Percentiles rank a stretch among this genome's conserved stretches.
These are phyloP conservation scores for Craseonycteris thonglongyai DNA, from an alignment of 2,113 vertebrate genomes.

Conservation along the genomic window DNA sequence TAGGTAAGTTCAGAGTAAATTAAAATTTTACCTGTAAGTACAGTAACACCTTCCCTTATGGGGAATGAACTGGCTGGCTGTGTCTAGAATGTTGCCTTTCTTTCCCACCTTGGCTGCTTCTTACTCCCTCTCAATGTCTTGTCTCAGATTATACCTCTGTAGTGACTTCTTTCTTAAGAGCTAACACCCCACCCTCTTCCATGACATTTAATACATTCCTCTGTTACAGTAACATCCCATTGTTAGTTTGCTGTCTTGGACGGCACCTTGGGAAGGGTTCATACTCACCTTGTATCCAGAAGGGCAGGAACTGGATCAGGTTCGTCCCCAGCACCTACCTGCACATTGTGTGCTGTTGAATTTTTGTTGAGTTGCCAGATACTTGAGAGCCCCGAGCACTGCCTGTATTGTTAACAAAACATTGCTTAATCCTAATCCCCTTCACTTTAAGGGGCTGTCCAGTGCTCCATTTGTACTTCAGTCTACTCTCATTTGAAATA, in stretches of 20 bases:
- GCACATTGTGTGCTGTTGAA: neutral
- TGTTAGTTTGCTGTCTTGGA: neutral
- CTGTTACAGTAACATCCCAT: neutral
- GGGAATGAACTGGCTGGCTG: neutral
- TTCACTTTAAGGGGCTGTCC: neutral
- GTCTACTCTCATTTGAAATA: neutral
- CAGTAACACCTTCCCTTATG: too few relatives aligned
- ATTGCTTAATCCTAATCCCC: neutral
- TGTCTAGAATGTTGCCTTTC: neutral
- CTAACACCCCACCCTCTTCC: neutral
- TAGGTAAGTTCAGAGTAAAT: slow-evolving; percentile 78
- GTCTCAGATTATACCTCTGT: neutral
- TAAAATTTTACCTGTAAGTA: neutral
- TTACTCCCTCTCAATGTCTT: neutral
- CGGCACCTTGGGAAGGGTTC: neutral
- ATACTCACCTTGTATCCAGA: neutral
- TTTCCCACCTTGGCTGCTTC: neutral
- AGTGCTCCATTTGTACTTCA: neutral
- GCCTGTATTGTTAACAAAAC: neutral
- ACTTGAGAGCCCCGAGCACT: neutral
- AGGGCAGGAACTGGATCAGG: neutral
- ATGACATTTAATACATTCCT: neutral
- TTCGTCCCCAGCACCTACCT: neutral
- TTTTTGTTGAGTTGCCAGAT: neutral
- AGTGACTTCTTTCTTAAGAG: neutral